Percentiles rank a stretch among this genome's conserved stretches.
Conservation (phyloP, 1,140 invertebrate genomes). For the Lineus longissimus region DNA sequence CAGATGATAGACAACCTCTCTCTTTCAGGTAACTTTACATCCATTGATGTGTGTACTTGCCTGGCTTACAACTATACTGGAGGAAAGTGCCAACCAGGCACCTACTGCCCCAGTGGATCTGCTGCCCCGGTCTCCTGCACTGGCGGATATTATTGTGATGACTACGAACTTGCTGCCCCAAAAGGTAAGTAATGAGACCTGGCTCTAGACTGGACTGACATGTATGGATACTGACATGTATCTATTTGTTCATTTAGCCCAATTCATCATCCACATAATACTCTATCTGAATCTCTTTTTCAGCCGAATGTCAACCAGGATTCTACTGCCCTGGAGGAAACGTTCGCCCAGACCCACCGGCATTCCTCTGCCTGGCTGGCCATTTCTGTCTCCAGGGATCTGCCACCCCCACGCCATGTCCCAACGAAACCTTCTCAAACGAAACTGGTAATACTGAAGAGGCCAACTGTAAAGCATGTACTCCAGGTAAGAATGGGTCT, state of each 20-base stretch:
- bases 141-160: constrained; percentile 42
- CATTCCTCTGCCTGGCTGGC: constrained; percentile 34
- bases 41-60: constrained; percentile 42
- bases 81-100: constrained; percentile 44
- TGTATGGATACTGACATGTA: neutral
- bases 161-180: constrained; percentile 33
- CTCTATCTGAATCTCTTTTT: too few relatives aligned
- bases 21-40: constrained; percentile 39
- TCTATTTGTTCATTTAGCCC: neutral
- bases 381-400: constrained; percentile 43
- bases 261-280: neutral
- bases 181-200: constrained; percentile 25
- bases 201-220: neutral
- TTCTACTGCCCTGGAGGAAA: constrained; percentile 43
- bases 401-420: constrained; percentile 35
- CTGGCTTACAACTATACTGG: constrained; percentile 41
- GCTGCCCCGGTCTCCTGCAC: constrained; percentile 35
- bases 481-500: constrained; percentile 36
- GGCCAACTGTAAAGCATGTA: constrained; percentile 42
- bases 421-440: constrained; percentile 46
- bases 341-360: constrained; percentile 26
- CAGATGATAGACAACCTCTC: too few relatives aligned
- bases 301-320: constrained; percentile 40
- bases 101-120: constrained; percentile 42
- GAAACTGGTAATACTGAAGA: constrained; percentile 37